Conservation (phyloP, 92 coral and sea anemone genomes). For the Paramuricea clavata region DNA sequence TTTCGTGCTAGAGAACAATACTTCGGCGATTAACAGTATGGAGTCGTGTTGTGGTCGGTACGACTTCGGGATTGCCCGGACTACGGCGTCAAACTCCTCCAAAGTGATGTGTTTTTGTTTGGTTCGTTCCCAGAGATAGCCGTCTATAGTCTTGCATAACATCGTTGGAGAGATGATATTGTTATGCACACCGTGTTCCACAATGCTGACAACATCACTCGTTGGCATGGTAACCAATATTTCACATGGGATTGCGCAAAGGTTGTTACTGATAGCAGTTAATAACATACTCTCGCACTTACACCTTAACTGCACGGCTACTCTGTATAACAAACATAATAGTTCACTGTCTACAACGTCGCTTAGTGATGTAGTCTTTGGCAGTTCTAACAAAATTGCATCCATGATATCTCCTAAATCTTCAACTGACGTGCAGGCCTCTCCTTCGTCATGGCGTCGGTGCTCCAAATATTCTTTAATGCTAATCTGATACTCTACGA, state of each 20-base stretch:
- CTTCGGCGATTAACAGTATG: slow-evolving; percentile 39
- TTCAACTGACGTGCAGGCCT: background rate
- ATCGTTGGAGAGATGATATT: background rate
- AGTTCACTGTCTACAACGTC: slow-evolving; percentile 23
- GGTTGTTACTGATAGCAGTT: slow-evolving; percentile 15
- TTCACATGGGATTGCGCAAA: background rate
- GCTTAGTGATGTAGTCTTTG: slow-evolving; percentile 24
- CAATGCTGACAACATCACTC: slow-evolving; percentile 20
- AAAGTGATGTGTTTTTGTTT: slow-evolving; percentile 20
- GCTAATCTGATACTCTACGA: background rate
- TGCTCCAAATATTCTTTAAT: background rate
- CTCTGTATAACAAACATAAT: slow-evolving; percentile 11
- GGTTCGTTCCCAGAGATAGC: slow-evolving; percentile 34
- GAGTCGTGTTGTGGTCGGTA: slow-evolving; percentile 51
- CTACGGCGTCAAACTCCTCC: slow-evolving; percentile 34
- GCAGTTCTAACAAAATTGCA: slow-evolving; percentile 30
- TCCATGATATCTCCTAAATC: slow-evolving; percentile 27
- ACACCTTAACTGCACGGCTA: slow-evolving; percentile 35
- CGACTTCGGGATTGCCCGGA: slow-evolving; percentile 33
- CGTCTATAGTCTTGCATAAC: slow-evolving; percentile 31
- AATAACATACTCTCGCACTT: slow-evolving; percentile 40
- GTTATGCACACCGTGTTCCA: slow-evolving; percentile 28
- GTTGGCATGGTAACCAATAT: slow-evolving; percentile 42
- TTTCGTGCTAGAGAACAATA: slow-evolving; percentile 27
- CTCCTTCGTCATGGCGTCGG: no score